phyloP scores from a whole-genome alignment of 64 coral and sea anemone genomes.

The Catalaphyllia jardinei region DNA sequence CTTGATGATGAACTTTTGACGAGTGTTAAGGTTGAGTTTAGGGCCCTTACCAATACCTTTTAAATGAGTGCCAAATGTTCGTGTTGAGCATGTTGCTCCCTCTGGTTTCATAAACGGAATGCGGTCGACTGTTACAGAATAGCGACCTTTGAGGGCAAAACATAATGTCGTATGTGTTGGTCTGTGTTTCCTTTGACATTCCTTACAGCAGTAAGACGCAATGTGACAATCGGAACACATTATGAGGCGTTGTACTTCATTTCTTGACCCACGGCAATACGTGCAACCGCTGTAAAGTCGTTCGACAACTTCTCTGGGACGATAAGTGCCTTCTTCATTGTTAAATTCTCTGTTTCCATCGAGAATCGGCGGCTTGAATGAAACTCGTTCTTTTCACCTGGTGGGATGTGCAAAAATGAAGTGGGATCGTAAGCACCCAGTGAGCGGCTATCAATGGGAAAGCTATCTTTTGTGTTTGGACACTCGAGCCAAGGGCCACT shows the following conservation, averaged over 20 bases:
- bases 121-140: constrained; percentile 35
- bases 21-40: constrained; percentile 47
- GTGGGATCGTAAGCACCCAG: neutral
- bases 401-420: constrained; percentile 19
- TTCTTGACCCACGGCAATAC: constrained; percentile 48
- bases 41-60: constrained; percentile 61
- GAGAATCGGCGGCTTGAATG: constrained; percentile 47
- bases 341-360: constrained; percentile 17
- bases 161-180: constrained; percentile 56
- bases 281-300: constrained; percentile 30
- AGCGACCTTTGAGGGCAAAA: constrained; percentile 20
- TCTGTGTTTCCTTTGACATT: constrained; percentile 54
- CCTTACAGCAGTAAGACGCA: constrained; percentile 51
- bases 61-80: constrained; percentile 63
- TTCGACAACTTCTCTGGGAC: constrained; percentile 41
- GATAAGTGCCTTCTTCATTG: constrained; percentile 63
- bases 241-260: neutral
- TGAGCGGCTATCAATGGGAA: neutral
- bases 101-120: neutral
- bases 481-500: constrained; percentile 64
- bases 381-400: constrained; percentile 57
- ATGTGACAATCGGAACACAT: constrained; percentile 47
- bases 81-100: too few relatives aligned
- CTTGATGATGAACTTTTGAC: constrained; percentile 63
- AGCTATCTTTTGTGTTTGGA: neutral